Evolutionary conservation across 2,113 vertebrate species (phyloP).

Genomic region (Gambusia holbrooki): DNA sequence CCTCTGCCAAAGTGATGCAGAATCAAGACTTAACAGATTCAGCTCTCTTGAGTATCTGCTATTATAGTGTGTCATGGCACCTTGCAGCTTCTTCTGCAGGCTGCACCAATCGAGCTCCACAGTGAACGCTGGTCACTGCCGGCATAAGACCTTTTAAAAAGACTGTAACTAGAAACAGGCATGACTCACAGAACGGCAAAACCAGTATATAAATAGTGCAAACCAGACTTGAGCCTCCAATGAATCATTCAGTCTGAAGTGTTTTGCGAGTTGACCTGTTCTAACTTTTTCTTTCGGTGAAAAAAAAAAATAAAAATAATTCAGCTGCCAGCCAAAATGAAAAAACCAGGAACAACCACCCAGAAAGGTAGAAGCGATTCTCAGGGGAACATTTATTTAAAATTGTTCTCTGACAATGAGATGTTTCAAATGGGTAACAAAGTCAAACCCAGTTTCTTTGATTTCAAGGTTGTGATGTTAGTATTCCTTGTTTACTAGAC

Average conservation of each 20-base stretch:
- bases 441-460: not conserved
- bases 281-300: slow-evolving; percentile 12
- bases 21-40: slow-evolving; percentile 62
- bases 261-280: slow-evolving; percentile 28
- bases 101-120: slow-evolving; percentile 42
- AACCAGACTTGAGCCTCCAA: slow-evolving; percentile 30
- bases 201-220: slow-evolving; percentile 47
- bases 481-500: not conserved
- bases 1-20: slow-evolving; percentile 55
- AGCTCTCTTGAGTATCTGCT: slow-evolving; percentile 31
- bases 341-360: not conserved
- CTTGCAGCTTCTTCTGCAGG: slow-evolving; percentile 55
- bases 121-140: slow-evolving; percentile 51
- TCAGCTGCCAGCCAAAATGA: slow-evolving; percentile 2
- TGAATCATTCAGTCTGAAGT: slow-evolving; percentile 48
- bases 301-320: not conserved
- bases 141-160: slow-evolving; percentile 47
- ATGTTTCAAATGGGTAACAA: not conserved
- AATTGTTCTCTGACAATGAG: slow-evolving; percentile 3
- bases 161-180: slow-evolving; percentile 35
- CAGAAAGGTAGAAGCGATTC: slow-evolving; percentile 5
- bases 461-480: not conserved
- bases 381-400: not conserved
- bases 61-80: slow-evolving; percentile 50
- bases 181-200: slow-evolving; percentile 55